These are phyloP conservation scores for Labeo calbasu DNA, from an alignment of 2,797 vertebrate genomes.

Conservation along the genomic window DNA sequence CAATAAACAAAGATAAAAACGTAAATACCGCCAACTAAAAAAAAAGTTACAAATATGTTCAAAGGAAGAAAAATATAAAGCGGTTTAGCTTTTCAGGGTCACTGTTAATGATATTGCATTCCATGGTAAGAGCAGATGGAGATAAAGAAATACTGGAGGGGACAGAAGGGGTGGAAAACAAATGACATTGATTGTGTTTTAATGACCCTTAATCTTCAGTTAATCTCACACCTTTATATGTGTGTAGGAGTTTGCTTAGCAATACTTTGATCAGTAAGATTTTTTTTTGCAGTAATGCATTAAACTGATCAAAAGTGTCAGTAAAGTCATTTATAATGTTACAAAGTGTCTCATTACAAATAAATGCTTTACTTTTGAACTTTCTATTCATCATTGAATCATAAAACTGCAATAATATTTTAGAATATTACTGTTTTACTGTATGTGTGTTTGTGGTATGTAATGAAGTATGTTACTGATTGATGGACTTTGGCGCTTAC, in stretches of 20 bases:
- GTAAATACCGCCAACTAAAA: slow-evolving; percentile 1
- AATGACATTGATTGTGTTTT: neutral
- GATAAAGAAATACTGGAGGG: neutral
- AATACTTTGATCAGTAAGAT: neutral
- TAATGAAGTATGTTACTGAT: slow-evolving; percentile 20
- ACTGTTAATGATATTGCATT: neutral
- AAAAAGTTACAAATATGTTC: neutral
- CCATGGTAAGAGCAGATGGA: neutral
- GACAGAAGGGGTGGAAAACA: neutral
- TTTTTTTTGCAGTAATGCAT: no score
- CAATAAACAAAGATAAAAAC: slow-evolving; percentile 45
- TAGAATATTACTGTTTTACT: neutral
- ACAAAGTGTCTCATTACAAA: no score
- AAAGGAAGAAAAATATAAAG: neutral
- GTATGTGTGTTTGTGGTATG: slow-evolving; percentile 16
- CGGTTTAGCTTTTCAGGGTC: slow-evolving; percentile 22
- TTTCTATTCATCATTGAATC: neutral
- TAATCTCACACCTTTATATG: neutral
- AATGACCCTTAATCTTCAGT: neutral
- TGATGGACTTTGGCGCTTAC: slow-evolving; percentile 41
- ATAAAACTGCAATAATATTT: neutral
- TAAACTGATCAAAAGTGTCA: no score
- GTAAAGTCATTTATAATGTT: no score
- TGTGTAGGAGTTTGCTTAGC: neutral
- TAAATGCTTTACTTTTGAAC: neutral